Evolutionary conservation across 2,113 vertebrate species (phyloP).

Genomic region (Myocastor coypus): DNA sequence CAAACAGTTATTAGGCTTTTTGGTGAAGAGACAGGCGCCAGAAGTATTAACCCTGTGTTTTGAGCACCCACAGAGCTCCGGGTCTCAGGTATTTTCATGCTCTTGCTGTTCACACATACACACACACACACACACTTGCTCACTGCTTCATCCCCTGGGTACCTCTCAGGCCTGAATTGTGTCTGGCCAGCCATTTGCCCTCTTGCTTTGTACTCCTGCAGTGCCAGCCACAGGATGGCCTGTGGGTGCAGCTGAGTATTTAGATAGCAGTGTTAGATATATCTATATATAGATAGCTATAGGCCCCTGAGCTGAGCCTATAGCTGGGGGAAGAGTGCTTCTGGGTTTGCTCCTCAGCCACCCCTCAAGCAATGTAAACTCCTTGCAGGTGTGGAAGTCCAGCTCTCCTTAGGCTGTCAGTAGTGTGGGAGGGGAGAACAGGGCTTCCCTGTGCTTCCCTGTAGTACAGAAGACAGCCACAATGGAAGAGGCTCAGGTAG

Average conservation of each 20-base stretch:
- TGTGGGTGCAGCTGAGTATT: background rate
- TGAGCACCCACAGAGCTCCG: background rate
- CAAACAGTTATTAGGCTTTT: background rate
- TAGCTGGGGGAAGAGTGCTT: background rate
- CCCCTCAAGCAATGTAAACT: background rate
- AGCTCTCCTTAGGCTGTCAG: background rate
- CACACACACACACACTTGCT: background rate
- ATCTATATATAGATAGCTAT: no score
- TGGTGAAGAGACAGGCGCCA: background rate
- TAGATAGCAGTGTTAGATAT: background rate
- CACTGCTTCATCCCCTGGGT: background rate
- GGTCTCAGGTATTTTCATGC: background rate
- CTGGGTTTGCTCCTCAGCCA: background rate
- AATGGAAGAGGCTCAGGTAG: background rate
- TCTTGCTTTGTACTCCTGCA: background rate
- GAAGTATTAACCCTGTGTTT: background rate
- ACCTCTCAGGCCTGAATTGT: background rate
- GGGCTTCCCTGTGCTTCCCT: background rate
- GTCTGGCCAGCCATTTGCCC: background rate
- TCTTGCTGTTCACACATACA: background rate
- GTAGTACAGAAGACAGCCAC: background rate
- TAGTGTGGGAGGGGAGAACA: background rate
- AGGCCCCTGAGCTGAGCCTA: background rate
- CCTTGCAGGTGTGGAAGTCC: background rate
- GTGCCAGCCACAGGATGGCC: background rate